Percentiles rank a stretch among this genome's conserved stretches.
Evolutionary conservation across 2,797 vertebrate genomes (phyloP).

Genomic region (Avahi laniger): DNA sequence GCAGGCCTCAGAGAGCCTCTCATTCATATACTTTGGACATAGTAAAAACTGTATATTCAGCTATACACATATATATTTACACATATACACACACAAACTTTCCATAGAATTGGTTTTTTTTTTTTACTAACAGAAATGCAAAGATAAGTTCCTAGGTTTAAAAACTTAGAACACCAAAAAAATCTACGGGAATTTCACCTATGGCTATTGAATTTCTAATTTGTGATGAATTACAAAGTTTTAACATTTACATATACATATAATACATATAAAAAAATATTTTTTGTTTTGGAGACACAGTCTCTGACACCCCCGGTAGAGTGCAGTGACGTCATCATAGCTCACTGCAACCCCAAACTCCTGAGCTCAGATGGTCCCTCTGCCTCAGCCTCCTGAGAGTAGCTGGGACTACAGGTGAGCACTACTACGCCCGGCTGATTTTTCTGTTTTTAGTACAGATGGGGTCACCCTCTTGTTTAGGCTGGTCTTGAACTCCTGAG

Average conservation of each 20-base stretch:
- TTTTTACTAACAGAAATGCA: background rate
- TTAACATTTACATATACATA: background rate
- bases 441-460: too few species aligned
- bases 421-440: too few species aligned
- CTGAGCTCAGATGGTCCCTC: too few species aligned
- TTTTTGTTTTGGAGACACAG: too few species aligned
- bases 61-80: background rate
- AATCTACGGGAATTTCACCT: background rate
- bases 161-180: conserved; percentile 26
- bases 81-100: background rate
- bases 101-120: background rate
- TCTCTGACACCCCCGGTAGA: too few species aligned
- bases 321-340: too few species aligned
- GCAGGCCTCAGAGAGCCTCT: background rate
- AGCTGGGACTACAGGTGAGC: too few species aligned
- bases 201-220: conserved; percentile 30
- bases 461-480: too few species aligned
- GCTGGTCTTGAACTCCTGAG: too few species aligned
- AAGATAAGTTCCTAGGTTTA: conserved; percentile 29
- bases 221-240: conserved; percentile 13
- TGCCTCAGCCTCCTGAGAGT: too few species aligned
- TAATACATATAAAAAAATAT: too few species aligned
- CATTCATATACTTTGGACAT: background rate
- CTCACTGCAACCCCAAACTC: too few species aligned
- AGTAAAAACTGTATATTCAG: background rate